These are phyloP conservation scores for Darevskia mixta DNA, from an alignment of 2,797 vertebrate species.

Conservation along the genomic window DNA sequence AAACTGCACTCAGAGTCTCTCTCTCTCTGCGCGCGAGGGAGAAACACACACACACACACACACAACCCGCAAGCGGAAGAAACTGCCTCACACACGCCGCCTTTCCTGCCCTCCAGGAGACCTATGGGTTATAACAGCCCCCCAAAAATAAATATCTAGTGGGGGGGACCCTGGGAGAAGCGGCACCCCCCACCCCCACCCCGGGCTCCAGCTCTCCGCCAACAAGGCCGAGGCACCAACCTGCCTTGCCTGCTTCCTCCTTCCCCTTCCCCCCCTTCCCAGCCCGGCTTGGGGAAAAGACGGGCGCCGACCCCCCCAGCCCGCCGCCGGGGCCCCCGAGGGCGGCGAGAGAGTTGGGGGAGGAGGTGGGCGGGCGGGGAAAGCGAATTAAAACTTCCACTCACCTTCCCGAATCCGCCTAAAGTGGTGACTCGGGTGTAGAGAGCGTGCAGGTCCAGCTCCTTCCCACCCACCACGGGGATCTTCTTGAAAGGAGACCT, in stretches of 20 bases:
- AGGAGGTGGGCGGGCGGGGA: slow-evolving; percentile 81
- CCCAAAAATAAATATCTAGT: slow-evolving; percentile 17
- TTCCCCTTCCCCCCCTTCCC: slow-evolving; percentile 71
- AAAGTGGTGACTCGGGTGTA: slow-evolving; percentile 98
- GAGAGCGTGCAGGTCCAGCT: slow-evolving; percentile 97
- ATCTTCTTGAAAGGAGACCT: slow-evolving; percentile 99
- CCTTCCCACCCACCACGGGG: slow-evolving; percentile 97
- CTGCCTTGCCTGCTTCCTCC: slow-evolving; percentile 74
- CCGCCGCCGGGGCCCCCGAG: slow-evolving; percentile 71
- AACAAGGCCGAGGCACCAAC: slow-evolving; percentile 77
- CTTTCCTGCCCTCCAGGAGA: slow-evolving; percentile 29
- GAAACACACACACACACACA: background rate
- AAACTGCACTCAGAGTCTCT: slow-evolving; percentile 87
- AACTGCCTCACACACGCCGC: slow-evolving; percentile 44
- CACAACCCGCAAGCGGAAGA: slow-evolving; percentile 55
- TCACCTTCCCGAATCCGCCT: slow-evolving; percentile 99
- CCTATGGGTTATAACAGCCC: background rate
- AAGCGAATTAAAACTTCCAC: slow-evolving; percentile 89
- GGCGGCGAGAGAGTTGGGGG: slow-evolving; percentile 80
- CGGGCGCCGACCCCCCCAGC: slow-evolving; percentile 69
- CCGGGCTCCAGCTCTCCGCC: slow-evolving; percentile 75
- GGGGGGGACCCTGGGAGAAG: slow-evolving; percentile 23
- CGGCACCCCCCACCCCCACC: slow-evolving; percentile 63
- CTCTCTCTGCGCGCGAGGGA: slow-evolving; percentile 52
- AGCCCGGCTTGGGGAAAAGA: slow-evolving; percentile 69